A percentile compares a stretch with the other conserved stretches of the same genome.
Conservation (phyloP, 2,888 invertebrate species). For the Habrosyne pyritoides region DNA sequence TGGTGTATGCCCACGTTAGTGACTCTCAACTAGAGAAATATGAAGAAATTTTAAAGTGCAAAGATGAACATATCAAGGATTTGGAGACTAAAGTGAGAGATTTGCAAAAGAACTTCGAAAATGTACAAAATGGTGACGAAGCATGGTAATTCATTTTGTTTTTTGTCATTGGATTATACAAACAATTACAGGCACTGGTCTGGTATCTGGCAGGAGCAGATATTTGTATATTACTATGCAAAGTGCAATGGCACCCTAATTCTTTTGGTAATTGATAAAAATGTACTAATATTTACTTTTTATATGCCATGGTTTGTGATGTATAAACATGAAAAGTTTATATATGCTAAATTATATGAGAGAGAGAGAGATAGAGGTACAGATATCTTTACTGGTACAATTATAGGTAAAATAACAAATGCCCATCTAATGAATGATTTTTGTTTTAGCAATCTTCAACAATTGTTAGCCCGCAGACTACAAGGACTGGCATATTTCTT, state of each 20-base stretch:
- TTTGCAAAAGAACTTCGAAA: conserved; percentile 66
- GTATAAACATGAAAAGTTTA: too few species aligned
- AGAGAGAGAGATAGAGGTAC: too few species aligned
- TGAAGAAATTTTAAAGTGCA: conserved; percentile 78
- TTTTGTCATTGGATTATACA: not conserved
- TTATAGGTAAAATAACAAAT: not conserved
- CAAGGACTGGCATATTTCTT: conserved; percentile 87
- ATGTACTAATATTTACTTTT: too few species aligned
- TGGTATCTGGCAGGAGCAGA: too few species aligned
- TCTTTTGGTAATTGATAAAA: too few species aligned
- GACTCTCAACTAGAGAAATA: conserved; percentile 75
- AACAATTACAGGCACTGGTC: too few species aligned
- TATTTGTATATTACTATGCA: too few species aligned
- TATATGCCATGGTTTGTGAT: too few species aligned
- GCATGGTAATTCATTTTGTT: conserved; percentile 50
- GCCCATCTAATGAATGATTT: conserved; percentile 7
- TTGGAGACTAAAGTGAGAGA: conserved; percentile 74
- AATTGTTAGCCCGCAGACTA: conserved; percentile 83
- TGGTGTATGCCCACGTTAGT: conserved; percentile 69
- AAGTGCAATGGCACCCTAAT: too few species aligned
- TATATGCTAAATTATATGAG: too few species aligned
- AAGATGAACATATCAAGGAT: conserved; percentile 81
- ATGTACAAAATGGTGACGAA: conserved; percentile 50
- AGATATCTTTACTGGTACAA: too few species aligned
- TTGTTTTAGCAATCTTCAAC: conserved; percentile 72